A percentile compares a stretch with the other conserved stretches of the same genome.
Conservation (phyloP, 2,797 vertebrate genomes). For the Acipenser oxyrinchus region DNA sequence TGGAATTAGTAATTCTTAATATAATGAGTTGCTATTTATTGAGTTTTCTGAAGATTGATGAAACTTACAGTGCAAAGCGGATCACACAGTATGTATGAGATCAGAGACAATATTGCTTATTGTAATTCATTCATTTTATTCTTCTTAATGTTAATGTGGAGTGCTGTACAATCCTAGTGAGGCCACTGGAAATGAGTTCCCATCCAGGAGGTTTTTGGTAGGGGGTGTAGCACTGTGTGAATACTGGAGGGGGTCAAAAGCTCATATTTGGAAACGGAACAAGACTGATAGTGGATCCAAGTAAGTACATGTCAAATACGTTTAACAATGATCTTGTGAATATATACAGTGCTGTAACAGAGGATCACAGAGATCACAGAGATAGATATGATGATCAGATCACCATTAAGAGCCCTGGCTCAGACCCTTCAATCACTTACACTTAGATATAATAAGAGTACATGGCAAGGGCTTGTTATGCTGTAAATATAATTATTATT, state of each 20-base stretch:
- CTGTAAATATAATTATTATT: too few species aligned
- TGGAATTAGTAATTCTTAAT: too few species aligned
- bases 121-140: too few species aligned
- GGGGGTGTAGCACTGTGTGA: constrained; percentile 12
- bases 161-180: neutral
- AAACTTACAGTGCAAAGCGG: neutral
- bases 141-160: neutral
- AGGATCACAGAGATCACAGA: too few species aligned
- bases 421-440: too few species aligned
- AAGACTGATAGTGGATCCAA: constrained; percentile 21
- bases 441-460: too few species aligned
- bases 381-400: too few species aligned
- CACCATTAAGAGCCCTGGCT: too few species aligned
- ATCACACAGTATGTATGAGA: neutral
- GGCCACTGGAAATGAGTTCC: neutral
- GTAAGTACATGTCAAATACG: constrained; percentile 12
- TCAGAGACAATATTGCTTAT: neutral
- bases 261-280: constrained; percentile 29
- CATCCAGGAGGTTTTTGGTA: constrained; percentile 6
- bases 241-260: constrained; percentile 18
- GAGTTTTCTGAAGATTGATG: too few species aligned
- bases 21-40: too few species aligned
- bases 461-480: too few species aligned
- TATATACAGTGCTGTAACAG: neutral
- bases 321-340: neutral